Evolutionary conservation across 2,888 invertebrate genomes (phyloP).

Genomic region (Linyphia triangularis): DNA sequence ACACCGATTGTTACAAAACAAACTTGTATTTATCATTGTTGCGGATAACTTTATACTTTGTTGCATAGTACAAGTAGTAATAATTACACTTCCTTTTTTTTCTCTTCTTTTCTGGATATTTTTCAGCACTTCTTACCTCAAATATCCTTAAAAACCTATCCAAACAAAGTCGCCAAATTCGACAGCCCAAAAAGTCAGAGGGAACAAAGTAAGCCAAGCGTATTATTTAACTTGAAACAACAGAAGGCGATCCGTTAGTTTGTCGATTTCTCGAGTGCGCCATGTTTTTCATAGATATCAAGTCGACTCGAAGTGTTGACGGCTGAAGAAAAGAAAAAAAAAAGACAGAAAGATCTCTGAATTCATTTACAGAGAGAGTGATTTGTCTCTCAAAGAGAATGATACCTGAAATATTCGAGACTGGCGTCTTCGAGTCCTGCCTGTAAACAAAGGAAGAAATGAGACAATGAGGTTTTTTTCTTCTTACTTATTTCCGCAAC

Average conservation of each 20-base stretch:
- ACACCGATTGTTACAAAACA: too few species aligned
- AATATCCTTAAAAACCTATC: too few species aligned
- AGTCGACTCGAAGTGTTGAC: conserved; percentile 22
- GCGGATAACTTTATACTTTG: too few species aligned
- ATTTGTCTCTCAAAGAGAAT: conserved; percentile 33
- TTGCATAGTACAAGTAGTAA: too few species aligned
- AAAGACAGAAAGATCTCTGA: conserved; percentile 39
- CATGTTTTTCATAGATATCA: neutral
- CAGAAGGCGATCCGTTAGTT: neutral
- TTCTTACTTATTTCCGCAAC: neutral
- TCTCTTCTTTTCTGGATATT: too few species aligned
- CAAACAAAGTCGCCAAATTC: too few species aligned
- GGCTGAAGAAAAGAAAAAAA: neutral
- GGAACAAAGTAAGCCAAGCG: too few species aligned
- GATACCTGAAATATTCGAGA: conserved; percentile 36
- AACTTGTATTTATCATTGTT: too few species aligned
- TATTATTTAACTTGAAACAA: too few species aligned
- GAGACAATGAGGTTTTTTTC: conserved; percentile 34
- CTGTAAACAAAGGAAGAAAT: conserved; percentile 6
- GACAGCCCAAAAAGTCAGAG: too few species aligned
- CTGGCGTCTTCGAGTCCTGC: conserved; percentile 44
- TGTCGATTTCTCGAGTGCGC: neutral
- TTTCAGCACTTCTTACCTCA: too few species aligned
- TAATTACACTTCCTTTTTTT: too few species aligned
- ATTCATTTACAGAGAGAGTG: conserved; percentile 22